These are phyloP conservation scores for Cryptocheilus praepositus DNA, from an alignment of 2,888 invertebrate genomes.

Conservation along the genomic window DNA sequence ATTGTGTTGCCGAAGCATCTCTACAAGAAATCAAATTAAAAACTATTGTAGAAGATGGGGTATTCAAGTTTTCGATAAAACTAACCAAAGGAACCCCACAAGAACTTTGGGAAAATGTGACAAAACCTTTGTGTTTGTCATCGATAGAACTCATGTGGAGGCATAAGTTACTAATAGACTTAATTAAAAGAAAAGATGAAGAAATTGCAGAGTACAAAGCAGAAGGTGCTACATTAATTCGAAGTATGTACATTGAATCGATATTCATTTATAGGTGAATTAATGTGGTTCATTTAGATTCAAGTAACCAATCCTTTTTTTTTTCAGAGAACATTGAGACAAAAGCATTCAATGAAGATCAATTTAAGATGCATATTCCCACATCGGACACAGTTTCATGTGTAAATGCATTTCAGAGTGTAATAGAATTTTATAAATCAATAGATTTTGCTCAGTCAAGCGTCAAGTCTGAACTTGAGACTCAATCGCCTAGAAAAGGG, in stretches of 20 bases:
- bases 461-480: not conserved
- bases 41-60: constrained; percentile 53
- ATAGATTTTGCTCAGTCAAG: constrained; percentile 13
- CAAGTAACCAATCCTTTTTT: constrained; percentile 13
- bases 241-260: constrained; percentile 55
- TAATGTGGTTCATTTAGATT: not conserved
- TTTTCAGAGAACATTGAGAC: constrained; percentile 64
- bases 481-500: too few species aligned
- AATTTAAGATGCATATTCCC: constrained; percentile 42
- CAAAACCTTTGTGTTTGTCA: constrained; percentile 58
- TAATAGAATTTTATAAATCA: constrained; percentile 47
- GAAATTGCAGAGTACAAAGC: constrained; percentile 69
- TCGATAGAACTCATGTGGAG: constrained; percentile 55
- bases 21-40: constrained; percentile 54
- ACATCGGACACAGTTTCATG: constrained; percentile 25
- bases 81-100: constrained; percentile 51
- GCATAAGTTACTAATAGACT: constrained; percentile 55
- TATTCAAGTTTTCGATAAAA: constrained; percentile 61
- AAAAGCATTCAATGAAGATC: constrained; percentile 52
- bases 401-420: constrained; percentile 43
- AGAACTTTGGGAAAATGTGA: constrained; percentile 60
- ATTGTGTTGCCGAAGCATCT: constrained; percentile 43
- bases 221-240: constrained; percentile 62
- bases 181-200: constrained; percentile 65
- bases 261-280: not conserved